These are phyloP conservation scores for Diadema setosum DNA, from an alignment of 35 echinoderm and acorn worm species.

Conservation along the genomic window DNA sequence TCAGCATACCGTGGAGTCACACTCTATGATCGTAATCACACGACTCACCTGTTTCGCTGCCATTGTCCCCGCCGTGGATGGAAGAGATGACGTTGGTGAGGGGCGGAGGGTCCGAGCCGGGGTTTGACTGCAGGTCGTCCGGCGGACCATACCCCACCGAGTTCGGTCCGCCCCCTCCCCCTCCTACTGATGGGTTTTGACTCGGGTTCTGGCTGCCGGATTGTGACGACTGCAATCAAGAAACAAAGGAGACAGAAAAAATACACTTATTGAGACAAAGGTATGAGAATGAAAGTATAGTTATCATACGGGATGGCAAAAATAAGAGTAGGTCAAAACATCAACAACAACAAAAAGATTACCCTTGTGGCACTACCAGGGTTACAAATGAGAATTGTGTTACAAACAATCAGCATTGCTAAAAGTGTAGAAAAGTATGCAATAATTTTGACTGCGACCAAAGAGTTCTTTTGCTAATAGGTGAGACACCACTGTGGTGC, in stretches of 20 bases:
- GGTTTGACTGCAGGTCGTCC: constrained; percentile 85
- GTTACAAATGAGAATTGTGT: no score
- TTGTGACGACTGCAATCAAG: background rate
- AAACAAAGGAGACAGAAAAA: background rate
- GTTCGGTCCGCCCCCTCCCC: constrained; percentile 11
- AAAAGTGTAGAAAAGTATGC: no score
- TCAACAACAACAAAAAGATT: no score
- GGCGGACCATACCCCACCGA: constrained; percentile 46
- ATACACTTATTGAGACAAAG: background rate
- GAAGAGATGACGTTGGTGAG: constrained; percentile 70
- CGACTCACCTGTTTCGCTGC: constrained; percentile 95
- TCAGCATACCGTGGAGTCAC: no score
- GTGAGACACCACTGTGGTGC: no score
- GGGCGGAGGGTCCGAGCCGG: constrained; percentile 76
- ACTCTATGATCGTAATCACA: no score
- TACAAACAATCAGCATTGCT: no score
- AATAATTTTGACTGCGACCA: no score
- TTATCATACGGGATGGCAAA: no score
- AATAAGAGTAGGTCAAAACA: no score
- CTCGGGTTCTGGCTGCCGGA: background rate
- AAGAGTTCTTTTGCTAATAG: no score
- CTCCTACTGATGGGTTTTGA: background rate
- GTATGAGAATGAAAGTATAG: background rate
- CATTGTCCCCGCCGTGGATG: constrained; percentile 81
- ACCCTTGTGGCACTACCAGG: no score